Percentiles rank a stretch among this genome's conserved stretches.
Conservation (phyloP, 1,140 invertebrate genomes). For the Rhopalosiphum maidis region DNA sequence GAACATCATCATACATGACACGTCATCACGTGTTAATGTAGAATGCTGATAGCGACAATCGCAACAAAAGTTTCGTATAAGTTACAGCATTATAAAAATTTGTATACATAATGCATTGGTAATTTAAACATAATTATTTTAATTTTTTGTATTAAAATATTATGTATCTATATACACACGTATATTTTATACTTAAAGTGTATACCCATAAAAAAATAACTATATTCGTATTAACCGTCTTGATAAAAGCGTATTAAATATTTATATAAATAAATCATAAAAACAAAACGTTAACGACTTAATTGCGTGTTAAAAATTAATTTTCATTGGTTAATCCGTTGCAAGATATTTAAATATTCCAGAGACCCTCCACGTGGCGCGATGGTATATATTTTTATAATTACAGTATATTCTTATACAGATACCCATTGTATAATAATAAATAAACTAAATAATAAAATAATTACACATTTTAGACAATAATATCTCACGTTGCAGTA, state of each 20-base stretch:
- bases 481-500: not conserved
- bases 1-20: too few relatives aligned
- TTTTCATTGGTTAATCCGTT: not conserved
- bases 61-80: too few relatives aligned
- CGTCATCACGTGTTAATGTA: too few relatives aligned
- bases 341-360: not conserved
- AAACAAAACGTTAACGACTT: conserved; percentile 18
- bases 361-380: not conserved
- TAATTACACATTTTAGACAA: not conserved
- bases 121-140: not conserved
- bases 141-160: not conserved
- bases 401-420: not conserved
- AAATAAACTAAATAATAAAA: not conserved
- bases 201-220: not conserved
- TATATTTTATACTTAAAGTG: not conserved
- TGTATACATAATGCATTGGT: not conserved
- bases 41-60: too few relatives aligned
- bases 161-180: not conserved
- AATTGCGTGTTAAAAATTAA: conserved; percentile 18
- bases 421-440: not conserved
- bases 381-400: not conserved
- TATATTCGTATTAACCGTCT: not conserved
- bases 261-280: conserved; percentile 6
- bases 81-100: too few relatives aligned
- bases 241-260: not conserved